Evolutionary conservation across 2,797 vertebrate genomes (phyloP).

Genomic region (Calcarius lapponicus): DNA sequence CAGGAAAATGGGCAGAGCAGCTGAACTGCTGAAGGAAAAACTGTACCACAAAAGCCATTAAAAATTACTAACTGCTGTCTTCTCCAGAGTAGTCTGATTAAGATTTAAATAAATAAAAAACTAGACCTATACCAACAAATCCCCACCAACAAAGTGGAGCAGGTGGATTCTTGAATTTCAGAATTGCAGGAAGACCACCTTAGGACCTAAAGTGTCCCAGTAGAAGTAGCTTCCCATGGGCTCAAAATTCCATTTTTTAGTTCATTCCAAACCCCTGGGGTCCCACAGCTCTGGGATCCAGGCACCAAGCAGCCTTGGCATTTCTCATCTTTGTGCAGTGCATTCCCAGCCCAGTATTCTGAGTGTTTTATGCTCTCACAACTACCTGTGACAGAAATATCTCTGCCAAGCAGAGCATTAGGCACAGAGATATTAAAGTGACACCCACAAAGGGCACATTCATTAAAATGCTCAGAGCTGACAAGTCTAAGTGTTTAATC

Average conservation of each 20-base stretch:
- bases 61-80: not conserved
- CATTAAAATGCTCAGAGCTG: not conserved
- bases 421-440: not conserved
- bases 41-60: not conserved
- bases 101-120: not conserved
- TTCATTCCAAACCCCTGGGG: accelerated
- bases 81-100: not conserved
- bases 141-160: not conserved
- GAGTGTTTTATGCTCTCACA: not conserved
- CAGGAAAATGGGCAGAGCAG: not conserved
- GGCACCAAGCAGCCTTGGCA: not conserved
- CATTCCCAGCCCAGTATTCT: not conserved
- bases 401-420: not conserved
- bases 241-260: not conserved
- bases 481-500: not conserved
- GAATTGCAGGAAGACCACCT: not conserved
- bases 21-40: not conserved
- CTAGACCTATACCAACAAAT: not conserved
- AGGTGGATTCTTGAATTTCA: not conserved
- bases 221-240: not conserved
- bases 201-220: not conserved
- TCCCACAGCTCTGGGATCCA: accelerated
- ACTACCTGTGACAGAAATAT: not conserved
- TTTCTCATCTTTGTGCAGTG: not conserved
- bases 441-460: not conserved